phyloP scores from a whole-genome alignment of 2,797 vertebrate genomes.

The Anguilla pacifica region DNA sequence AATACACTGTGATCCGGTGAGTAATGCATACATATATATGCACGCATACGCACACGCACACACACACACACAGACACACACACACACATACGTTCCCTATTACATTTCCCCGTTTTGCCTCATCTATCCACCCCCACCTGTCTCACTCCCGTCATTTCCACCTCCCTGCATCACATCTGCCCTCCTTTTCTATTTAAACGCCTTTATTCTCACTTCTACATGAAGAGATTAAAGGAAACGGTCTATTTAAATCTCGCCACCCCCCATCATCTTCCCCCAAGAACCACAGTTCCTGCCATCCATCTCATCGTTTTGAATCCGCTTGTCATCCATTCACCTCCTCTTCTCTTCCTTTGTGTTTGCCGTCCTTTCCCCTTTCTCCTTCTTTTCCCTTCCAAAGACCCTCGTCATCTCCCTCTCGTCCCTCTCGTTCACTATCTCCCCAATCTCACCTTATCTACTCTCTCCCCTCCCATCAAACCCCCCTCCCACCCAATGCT shows the following conservation, averaged over 20 bases:
- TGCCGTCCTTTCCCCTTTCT: constrained; percentile 47
- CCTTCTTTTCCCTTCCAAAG: constrained; percentile 49
- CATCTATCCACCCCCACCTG: constrained; percentile 29
- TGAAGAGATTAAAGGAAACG: constrained; percentile 11
- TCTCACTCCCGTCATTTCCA: constrained; percentile 27
- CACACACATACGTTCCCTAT: background rate
- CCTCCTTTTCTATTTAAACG: constrained; percentile 38
- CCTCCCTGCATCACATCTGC: constrained; percentile 24
- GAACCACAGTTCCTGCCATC: constrained; percentile 58
- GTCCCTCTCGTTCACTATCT: background rate
- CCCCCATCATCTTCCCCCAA: constrained; percentile 38
- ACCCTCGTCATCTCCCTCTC: constrained; percentile 27
- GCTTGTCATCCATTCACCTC: constrained; percentile 50
- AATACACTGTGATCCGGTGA: constrained; percentile 37
- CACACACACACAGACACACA: background rate
- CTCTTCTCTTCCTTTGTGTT: constrained; percentile 4
- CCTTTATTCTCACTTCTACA: constrained; percentile 38
- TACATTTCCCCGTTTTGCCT: constrained; percentile 38
- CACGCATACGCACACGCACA: background rate
- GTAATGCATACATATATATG: background rate
- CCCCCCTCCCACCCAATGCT: background rate
- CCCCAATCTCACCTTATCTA: constrained; percentile 39
- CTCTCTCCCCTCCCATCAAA: background rate
- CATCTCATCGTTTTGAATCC: constrained; percentile 59
- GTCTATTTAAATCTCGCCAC: background rate